Percentiles rank a stretch among this genome's conserved stretches.
Evolutionary conservation across 2,797 vertebrate species (phyloP).

Genomic region (Oreonectes daqikongensis): DNA sequence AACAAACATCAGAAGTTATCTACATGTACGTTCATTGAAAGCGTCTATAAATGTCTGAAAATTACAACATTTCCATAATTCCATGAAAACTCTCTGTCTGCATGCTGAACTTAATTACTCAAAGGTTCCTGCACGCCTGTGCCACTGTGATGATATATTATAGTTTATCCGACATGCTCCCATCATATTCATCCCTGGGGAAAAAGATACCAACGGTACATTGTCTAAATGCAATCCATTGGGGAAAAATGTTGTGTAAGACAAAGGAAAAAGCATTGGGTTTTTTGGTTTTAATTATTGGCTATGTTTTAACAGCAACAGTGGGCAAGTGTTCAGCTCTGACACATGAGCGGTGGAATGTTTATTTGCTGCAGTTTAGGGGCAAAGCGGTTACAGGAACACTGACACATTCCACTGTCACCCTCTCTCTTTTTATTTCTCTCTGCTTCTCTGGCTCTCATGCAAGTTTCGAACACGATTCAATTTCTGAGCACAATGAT

Average conservation of each 20-base stretch:
- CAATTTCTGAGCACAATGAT: neutral
- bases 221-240: slow-evolving; percentile 61
- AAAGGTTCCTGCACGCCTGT: too few relatives aligned
- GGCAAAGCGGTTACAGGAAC: slow-evolving; percentile 75
- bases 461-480: slow-evolving; percentile 10
- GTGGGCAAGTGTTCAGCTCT: slow-evolving; percentile 74
- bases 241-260: slow-evolving; percentile 58
- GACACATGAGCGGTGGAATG: slow-evolving; percentile 81
- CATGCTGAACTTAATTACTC: neutral
- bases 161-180: neutral
- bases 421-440: slow-evolving; percentile 58
- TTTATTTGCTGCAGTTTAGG: slow-evolving; percentile 81
- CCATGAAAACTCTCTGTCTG: neutral
- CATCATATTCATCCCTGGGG: neutral
- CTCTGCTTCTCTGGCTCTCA: slow-evolving; percentile 46
- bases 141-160: neutral
- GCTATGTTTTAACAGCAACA: slow-evolving; percentile 76
- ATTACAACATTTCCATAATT: neutral
- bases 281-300: slow-evolving; percentile 81
- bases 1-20: too few relatives aligned
- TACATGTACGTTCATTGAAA: too few relatives aligned
- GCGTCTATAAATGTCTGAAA: neutral
- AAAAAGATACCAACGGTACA: slow-evolving; percentile 47
- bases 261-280: slow-evolving; percentile 65
- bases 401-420: slow-evolving; percentile 81